Evolutionary conservation across 2,888 invertebrate genomes (phyloP).

Genomic region (Troides aeacus): DNA sequence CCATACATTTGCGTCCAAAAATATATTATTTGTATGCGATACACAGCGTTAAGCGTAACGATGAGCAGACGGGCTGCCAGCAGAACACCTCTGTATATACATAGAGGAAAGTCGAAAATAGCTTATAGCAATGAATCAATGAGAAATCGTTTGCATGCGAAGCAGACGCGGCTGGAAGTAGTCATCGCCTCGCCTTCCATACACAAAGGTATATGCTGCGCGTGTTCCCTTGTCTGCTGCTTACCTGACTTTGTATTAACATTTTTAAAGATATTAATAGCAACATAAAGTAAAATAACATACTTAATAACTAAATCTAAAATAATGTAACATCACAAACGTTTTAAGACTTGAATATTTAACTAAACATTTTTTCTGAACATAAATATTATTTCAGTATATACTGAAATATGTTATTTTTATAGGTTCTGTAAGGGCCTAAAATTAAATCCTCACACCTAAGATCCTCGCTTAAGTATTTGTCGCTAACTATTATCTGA

Average conservation of each 20-base stretch:
- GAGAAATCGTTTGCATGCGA: conserved; percentile 44
- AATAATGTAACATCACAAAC: no score
- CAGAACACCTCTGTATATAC: conserved; percentile 32
- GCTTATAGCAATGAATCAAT: conserved; percentile 36
- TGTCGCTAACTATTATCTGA: no score
- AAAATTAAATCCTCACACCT: no score
- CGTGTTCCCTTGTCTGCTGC: conserved; percentile 11
- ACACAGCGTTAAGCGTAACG: conserved; percentile 33
- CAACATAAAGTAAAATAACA: background rate
- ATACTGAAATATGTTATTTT: no score
- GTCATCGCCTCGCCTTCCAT: conserved; percentile 41
- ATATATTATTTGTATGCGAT: conserved; percentile 39
- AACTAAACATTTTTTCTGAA: no score
- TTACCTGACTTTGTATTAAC: conserved; percentile 19
- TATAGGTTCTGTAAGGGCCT: no score
- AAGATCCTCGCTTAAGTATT: no score
- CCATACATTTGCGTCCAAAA: conserved; percentile 31
- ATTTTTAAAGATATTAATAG: background rate
- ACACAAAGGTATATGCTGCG: conserved; percentile 34
- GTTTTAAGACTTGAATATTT: no score
- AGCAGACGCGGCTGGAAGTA: conserved; percentile 44
- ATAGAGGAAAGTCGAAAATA: conserved; percentile 40
- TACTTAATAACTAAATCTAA: no score
- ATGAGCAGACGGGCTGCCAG: conserved; percentile 23
- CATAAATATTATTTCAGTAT: no score